Percentiles rank a stretch among this genome's conserved stretches.
Conservation (phyloP, 2,113 vertebrate species). For the human (Homo sapiens) region DNA sequence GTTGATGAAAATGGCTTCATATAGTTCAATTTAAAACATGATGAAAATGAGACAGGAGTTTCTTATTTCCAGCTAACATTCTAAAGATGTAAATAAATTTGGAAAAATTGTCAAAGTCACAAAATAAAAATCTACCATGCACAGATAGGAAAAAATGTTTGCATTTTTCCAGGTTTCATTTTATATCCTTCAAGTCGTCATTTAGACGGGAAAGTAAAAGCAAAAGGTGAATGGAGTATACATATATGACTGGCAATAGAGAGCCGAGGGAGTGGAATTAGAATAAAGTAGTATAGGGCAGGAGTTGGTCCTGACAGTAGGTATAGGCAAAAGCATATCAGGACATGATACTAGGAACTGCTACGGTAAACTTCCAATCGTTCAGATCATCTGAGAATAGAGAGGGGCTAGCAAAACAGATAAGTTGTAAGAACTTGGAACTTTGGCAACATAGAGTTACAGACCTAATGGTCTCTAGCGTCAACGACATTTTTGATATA, state of each 20-base stretch:
- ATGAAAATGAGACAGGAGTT: background rate
- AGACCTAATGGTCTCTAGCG: background rate
- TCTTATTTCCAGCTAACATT: background rate
- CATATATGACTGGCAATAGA: background rate
- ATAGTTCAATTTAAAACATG: background rate
- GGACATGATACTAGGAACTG: background rate
- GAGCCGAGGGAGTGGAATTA: background rate
- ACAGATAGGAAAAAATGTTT: background rate
- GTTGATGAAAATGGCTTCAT: background rate
- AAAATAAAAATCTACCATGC: background rate
- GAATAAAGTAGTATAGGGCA: background rate
- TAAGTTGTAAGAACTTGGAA: background rate
- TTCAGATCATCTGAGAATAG: background rate
- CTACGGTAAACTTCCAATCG: background rate
- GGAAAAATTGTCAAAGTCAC: background rate
- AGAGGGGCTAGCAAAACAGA: background rate
- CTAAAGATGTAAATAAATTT: background rate
- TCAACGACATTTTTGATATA: background rate
- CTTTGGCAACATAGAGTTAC: background rate
- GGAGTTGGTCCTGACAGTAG: background rate
- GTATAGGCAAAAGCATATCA: background rate
- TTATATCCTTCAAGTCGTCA: background rate
- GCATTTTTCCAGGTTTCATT: background rate
- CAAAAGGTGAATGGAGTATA: background rate
- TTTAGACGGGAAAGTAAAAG: background rate